Percentiles rank a stretch among this genome's conserved stretches.
These are phyloP conservation scores for Synergus itoensis DNA, from an alignment of 2,888 invertebrate genomes.

Conservation along the genomic window DNA sequence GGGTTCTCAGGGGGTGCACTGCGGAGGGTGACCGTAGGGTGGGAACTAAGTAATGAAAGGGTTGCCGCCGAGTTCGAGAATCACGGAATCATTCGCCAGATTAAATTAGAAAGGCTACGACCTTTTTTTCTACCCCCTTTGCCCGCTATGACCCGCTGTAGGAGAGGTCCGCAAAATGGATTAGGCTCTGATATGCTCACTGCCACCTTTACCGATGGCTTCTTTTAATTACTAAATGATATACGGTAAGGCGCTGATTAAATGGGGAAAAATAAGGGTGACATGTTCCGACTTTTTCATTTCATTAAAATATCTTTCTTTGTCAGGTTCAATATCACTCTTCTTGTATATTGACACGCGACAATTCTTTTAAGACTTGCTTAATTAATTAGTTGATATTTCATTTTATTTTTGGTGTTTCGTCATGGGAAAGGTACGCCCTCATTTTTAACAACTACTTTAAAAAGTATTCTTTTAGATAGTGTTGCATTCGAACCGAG, in stretches of 20 bases:
- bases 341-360: slow-evolving; percentile 37
- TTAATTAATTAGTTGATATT: slow-evolving; percentile 3
- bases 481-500: no score
- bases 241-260: slow-evolving; percentile 63
- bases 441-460: no score
- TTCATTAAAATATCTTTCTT: slow-evolving; percentile 19
- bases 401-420: no score
- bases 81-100: slow-evolving; percentile 78
- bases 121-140: slow-evolving; percentile 63
- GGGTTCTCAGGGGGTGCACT: slow-evolving; percentile 65
- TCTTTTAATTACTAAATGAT: slow-evolving; percentile 72
- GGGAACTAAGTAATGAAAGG: slow-evolving; percentile 77
- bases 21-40: slow-evolving; percentile 57
- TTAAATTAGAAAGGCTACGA: slow-evolving; percentile 77
- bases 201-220: slow-evolving; percentile 60
- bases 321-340: slow-evolving; percentile 32
- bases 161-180: slow-evolving; percentile 65
- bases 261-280: slow-evolving; percentile 25
- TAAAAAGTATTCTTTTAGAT: no score
- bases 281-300: slow-evolving; percentile 36
- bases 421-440: no score
- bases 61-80: slow-evolving; percentile 74
- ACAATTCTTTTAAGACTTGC: neutral
- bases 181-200: slow-evolving; percentile 65
- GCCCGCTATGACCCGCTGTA: slow-evolving; percentile 46